phyloP scores from a whole-genome alignment of 1,140 invertebrate genomes.

The Eumaeus atala region DNA sequence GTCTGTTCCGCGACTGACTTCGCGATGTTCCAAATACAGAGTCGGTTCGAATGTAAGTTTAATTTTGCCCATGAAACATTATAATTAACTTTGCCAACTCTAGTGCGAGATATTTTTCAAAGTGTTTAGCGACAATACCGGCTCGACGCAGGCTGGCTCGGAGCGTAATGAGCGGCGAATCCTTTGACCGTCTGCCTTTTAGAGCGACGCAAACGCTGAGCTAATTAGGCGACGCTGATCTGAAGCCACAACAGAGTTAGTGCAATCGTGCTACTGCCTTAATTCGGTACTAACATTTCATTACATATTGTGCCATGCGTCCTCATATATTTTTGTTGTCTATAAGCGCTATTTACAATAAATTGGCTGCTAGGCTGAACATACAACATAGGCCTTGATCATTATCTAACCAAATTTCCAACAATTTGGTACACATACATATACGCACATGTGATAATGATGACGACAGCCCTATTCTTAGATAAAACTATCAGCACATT shows the following conservation, averaged over 20 bases:
- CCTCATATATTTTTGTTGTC: too few species aligned
- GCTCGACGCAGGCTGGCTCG: constrained; percentile 29
- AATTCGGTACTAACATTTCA: constrained; percentile 23
- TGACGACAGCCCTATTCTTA: too few species aligned
- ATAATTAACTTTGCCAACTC: constrained; percentile 22
- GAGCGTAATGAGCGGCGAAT: constrained; percentile 62
- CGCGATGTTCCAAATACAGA: constrained; percentile 29
- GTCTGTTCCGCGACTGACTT: constrained; percentile 54
- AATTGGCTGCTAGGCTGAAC: too few species aligned
- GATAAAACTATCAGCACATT: neutral
- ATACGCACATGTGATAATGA: too few species aligned
- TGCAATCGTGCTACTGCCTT: constrained; percentile 45
- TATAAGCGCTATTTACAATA: too few species aligned
- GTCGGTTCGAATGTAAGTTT: constrained; percentile 43
- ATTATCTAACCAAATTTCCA: too few species aligned
- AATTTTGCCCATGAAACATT: constrained; percentile 25
- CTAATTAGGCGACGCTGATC: constrained; percentile 67
- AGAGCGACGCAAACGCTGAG: constrained; percentile 49
- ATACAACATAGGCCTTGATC: too few species aligned
- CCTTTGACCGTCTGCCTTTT: constrained; percentile 62
- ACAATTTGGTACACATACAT: too few species aligned
- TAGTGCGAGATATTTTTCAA: constrained; percentile 29
- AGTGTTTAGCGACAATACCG: constrained; percentile 31
- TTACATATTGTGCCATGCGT: too few species aligned
- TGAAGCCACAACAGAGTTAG: constrained; percentile 63